Conservation (phyloP, 2,797 vertebrate genomes). For the Enteromius treurensis region DNA sequence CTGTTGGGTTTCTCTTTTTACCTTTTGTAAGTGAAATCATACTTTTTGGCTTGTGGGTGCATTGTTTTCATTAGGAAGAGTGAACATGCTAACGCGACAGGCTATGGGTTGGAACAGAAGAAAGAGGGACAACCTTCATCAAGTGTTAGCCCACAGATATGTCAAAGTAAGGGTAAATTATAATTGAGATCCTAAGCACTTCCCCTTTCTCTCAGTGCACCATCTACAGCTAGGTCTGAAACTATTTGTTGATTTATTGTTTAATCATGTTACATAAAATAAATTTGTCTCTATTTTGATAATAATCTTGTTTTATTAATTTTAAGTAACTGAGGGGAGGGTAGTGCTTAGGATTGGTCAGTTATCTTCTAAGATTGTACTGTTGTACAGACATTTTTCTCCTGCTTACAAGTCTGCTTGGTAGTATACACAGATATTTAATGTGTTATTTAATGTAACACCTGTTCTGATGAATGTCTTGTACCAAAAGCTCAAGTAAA, state of each 20-base stretch:
- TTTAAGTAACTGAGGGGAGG: conserved; percentile 2
- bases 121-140: conserved; percentile 27
- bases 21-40: conserved; percentile 1
- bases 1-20: conserved; percentile 7
- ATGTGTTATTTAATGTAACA: not conserved
- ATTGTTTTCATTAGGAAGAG: conserved; percentile 12
- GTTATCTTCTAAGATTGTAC: not conserved
- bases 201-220: not conserved
- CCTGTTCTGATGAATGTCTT: not conserved
- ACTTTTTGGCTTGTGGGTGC: conserved; percentile 1
- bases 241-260: not conserved
- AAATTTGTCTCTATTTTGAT: not conserved
- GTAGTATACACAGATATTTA: not conserved
- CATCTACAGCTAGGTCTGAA: not conserved
- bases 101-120: conserved; percentile 28
- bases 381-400: conserved; percentile 7
- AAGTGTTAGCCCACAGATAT: conserved; percentile 14
- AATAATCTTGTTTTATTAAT: not conserved
- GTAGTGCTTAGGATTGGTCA: not conserved
- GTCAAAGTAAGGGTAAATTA: not conserved
- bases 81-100: conserved; percentile 2
- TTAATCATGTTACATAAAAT: not conserved
- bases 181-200: not conserved
- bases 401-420: not conserved
- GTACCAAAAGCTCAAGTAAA: not conserved